Evolutionary conservation across 37 sponge, comb jelly and placozoan species (phyloP).

Genomic region (Halichondria panicea): DNA sequence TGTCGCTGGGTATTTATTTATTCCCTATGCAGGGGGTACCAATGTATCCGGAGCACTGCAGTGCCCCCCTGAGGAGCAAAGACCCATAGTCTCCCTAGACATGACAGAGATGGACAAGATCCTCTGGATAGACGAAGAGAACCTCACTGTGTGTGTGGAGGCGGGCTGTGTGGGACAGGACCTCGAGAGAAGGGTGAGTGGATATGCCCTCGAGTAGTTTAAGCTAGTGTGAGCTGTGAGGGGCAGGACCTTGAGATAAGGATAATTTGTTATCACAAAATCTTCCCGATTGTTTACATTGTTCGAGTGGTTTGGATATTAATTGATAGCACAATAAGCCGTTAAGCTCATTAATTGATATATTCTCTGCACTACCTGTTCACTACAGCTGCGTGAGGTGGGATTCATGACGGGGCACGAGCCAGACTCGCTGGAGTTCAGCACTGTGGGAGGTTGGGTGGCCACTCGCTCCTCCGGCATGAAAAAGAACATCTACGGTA

Average conservation of each 20-base stretch:
- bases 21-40: slow-evolving; percentile 77
- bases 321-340: not conserved
- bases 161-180: slow-evolving; percentile 95
- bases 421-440: slow-evolving; percentile 95
- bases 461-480: slow-evolving; percentile 94
- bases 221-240: slow-evolving; percentile 88
- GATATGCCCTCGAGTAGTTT: too few relatives aligned
- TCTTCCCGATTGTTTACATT: not conserved
- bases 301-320: not conserved
- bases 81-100: slow-evolving; percentile 87
- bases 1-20: not conserved
- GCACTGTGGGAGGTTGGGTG: slow-evolving; percentile 94
- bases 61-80: slow-evolving; percentile 80
- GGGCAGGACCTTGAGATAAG: slow-evolving; percentile 91
- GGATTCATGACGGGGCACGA: slow-evolving; percentile 93
- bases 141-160: slow-evolving; percentile 83
- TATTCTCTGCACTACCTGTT: not conserved
- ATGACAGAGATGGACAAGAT: slow-evolving; percentile 90
- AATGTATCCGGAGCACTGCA: slow-evolving; percentile 92
- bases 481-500: slow-evolving; percentile 98
- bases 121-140: slow-evolving; percentile 90
- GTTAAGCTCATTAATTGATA: not conserved
- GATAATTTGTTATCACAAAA: too few relatives aligned
- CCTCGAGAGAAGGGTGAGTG: slow-evolving; percentile 79
- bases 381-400: slow-evolving; percentile 61